Evolutionary conservation across 1,140 invertebrate genomes (phyloP).

Genomic region (Conus ventricosus): DNA sequence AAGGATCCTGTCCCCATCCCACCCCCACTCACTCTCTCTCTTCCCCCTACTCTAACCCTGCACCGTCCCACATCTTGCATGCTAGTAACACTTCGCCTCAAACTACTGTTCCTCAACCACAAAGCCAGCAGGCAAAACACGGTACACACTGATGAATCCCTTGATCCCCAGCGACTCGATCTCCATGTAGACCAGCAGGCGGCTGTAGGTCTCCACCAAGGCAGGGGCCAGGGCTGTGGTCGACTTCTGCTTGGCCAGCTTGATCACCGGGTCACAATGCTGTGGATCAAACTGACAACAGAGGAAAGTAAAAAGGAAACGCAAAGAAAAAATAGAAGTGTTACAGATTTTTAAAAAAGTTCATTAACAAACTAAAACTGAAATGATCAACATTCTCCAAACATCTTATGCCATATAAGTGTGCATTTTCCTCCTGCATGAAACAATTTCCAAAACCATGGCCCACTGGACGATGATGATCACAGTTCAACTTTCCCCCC

Average conservation of each 20-base stretch:
- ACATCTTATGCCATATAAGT: neutral
- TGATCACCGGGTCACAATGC: constrained; percentile 93
- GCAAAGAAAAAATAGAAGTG: too few relatives aligned
- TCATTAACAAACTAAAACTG: neutral
- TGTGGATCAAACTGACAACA: constrained; percentile 87
- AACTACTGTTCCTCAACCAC: too few relatives aligned
- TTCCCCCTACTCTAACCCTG: too few relatives aligned
- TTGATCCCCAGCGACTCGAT: constrained; percentile 98
- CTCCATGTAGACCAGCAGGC: constrained; percentile 95
- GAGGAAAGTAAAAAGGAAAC: too few relatives aligned
- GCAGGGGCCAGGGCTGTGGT: constrained; percentile 88
- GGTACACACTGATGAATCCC: constrained; percentile 92
- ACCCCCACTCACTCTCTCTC: too few relatives aligned
- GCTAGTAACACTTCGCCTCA: too few relatives aligned
- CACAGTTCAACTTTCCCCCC: too few relatives aligned
- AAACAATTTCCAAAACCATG: too few relatives aligned
- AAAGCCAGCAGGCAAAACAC: neutral
- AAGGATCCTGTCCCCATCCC: too few relatives aligned
- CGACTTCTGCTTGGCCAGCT: constrained; percentile 89
- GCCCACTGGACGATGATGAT: too few relatives aligned
- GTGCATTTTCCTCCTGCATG: too few relatives aligned
- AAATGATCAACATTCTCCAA: neutral
- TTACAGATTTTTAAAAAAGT: neutral
- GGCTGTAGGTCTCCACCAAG: constrained; percentile 94
- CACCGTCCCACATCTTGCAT: too few relatives aligned